A percentile compares a stretch with the other conserved stretches of the same genome.
Evolutionary conservation across 1,140 invertebrate species (phyloP).

Genomic region (Coptotermes formosanus): DNA sequence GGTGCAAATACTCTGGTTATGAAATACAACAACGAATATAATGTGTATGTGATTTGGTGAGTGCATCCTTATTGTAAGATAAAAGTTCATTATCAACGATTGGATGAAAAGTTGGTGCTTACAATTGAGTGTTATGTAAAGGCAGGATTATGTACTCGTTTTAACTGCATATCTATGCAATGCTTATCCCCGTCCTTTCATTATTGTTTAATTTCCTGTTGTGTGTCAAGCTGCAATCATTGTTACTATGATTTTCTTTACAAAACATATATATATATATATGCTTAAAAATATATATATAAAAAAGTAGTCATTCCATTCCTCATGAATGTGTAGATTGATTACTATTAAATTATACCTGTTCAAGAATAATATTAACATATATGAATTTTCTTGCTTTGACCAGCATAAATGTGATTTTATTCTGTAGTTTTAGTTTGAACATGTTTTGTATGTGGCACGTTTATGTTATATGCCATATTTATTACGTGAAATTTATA

Average conservation of each 20-base stretch:
- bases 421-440: neutral
- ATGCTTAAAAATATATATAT: neutral
- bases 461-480: neutral
- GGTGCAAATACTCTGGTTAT: neutral
- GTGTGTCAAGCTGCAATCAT: neutral
- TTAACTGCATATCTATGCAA: neutral
- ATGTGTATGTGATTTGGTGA: neutral
- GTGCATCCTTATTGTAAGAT: neutral
- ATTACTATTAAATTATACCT: neutral
- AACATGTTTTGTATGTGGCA: neutral
- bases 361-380: neutral
- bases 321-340: neutral
- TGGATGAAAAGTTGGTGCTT: slow-evolving; percentile 17
- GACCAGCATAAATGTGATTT: slow-evolving; percentile 17
- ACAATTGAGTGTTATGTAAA: neutral
- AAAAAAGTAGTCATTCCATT: slow-evolving; percentile 1
- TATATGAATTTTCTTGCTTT: slow-evolving; percentile 2
- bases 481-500: neutral
- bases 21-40: neutral
- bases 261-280: neutral
- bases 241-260: neutral
- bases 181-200: neutral
- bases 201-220: neutral
- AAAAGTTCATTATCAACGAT: neutral
- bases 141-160: neutral